phyloP scores from a whole-genome alignment of 2,113 vertebrate species.

The Sinocyclocheilus maitianheensis region DNA sequence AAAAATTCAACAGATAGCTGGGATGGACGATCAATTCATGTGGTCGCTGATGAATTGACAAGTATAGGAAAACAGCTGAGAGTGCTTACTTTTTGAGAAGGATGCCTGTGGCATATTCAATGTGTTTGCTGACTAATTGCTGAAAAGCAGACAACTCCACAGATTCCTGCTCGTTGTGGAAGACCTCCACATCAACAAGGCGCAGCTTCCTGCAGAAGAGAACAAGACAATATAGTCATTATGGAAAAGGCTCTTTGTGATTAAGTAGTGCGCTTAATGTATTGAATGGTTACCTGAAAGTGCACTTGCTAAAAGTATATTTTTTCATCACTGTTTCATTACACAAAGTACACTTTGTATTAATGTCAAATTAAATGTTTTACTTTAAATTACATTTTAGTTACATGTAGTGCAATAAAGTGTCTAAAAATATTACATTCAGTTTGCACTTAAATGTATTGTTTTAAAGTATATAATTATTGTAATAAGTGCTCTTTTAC shows the following conservation, averaged over 20 bases:
- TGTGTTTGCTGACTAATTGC: conserved; percentile 74
- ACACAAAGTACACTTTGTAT: not conserved
- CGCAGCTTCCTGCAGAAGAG: conserved; percentile 77
- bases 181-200: conserved; percentile 80
- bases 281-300: not conserved
- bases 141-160: conserved; percentile 83
- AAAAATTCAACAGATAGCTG: not conserved
- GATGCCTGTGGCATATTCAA: conserved; percentile 68
- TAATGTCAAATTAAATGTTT: not conserved
- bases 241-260: not conserved
- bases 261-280: not conserved
- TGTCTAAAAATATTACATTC: not conserved
- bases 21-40: not conserved
- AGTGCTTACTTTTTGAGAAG: conserved; percentile 80
- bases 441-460: not conserved
- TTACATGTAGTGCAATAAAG: not conserved
- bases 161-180: conserved; percentile 77
- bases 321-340: not conserved
- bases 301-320: not conserved
- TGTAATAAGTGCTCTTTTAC: not conserved
- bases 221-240: not conserved
- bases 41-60: not conserved
- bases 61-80: not conserved
- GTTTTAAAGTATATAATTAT: not conserved
- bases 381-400: not conserved